Evolutionary conservation across 1,140 invertebrate species (phyloP), one percentile per base, ranked within the genome.

Genomic region (Drosophila paulistorum): DNA sequence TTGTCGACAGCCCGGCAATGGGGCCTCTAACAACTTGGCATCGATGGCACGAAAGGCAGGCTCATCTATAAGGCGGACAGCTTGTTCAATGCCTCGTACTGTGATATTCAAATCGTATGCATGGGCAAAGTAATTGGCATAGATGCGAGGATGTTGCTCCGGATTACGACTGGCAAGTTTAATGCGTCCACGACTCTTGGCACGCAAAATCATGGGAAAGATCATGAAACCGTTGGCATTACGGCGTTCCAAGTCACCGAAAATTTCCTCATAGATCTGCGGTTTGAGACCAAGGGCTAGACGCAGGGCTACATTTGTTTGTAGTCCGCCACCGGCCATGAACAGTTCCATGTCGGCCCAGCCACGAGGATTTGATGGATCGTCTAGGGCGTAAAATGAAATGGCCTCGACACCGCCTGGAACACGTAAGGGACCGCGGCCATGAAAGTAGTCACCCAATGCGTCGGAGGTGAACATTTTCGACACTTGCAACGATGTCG

Each of bases 351-450:
- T 93, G 70, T 97, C 95, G 0, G 96, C 94, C 92, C 94, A 96
- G 20, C 94, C 95, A 39, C 94, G 92, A 1, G 94, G 93, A 7
- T 93, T 92, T 0, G 9, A 23, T 23, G 94, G 94, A 68, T 95
- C 93, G 14, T 95, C 94, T 0, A 96, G 93, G 66, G 97, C 94
- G 55, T 95, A 93, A 72, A 97, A 97, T 0, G 95, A 94, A 0
- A 97, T 85, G 0, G 95, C 96, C 92, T 98, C 97, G 39, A 95
- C 95, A 0, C 96, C 96, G 13, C 97, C 97, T 0, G 96, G 94
- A 14, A 96, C 93, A 0, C 96, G 94, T 6, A 97, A 71, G 0
- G 96, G 95, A 4, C 96, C 96, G 41, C 92, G 91, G 57, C 93
- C 94, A 0, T 68, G 69, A 7, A 90, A 37, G 10, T 65, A 90